Conservation (phyloP, 2,888 invertebrate species). For the Tenodera sinensis region DNA sequence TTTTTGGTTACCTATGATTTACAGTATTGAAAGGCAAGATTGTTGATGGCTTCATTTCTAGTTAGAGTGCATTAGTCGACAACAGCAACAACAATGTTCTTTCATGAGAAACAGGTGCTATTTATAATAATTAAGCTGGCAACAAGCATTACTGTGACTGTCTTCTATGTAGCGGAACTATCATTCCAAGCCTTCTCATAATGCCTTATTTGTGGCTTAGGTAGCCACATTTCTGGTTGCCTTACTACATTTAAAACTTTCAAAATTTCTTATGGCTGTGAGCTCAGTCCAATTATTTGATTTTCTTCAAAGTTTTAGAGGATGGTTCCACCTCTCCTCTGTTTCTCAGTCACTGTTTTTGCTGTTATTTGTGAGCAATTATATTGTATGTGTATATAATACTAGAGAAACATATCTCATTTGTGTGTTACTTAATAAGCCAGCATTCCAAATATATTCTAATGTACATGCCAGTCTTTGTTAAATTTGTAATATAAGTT, state of each 20-base stretch:
- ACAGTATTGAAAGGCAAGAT: no score
- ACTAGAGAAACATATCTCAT: not conserved
- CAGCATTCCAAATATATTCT: not conserved
- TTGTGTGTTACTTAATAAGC: not conserved
- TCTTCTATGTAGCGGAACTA: not conserved
- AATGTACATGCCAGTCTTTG: not conserved
- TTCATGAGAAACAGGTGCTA: not conserved
- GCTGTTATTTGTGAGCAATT: not conserved
- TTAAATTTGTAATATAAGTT: not conserved
- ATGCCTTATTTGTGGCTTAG: not conserved
- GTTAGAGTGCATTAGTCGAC: no score
- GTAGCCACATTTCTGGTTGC: not conserved
- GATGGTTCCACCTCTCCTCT: not conserved
- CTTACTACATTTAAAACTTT: not conserved
- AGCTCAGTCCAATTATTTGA: not conserved
- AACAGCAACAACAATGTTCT: not conserved
- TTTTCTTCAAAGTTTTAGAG: not conserved
- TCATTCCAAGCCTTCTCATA: not conserved
- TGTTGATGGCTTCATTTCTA: no score
- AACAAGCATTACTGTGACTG: not conserved
- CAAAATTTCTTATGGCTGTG: not conserved
- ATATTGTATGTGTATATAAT: not conserved
- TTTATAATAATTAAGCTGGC: not conserved
- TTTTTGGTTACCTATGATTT: no score
- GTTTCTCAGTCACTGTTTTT: not conserved